Evolutionary conservation across 92 coral and sea anemone genomes (phyloP).

Genomic region (Desmophyllum pertusum): DNA sequence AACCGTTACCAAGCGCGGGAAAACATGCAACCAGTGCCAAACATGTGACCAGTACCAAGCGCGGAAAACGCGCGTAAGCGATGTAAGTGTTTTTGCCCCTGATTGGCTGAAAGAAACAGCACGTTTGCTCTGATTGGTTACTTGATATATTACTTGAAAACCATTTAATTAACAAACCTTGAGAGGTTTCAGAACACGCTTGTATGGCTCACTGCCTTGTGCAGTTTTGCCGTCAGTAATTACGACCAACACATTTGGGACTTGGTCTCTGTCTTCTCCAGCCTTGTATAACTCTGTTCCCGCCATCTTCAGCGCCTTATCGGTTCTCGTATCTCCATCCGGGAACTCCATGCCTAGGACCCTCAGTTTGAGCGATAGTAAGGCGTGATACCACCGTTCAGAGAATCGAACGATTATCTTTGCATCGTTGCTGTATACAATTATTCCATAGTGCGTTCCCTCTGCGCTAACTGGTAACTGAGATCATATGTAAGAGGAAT

Average conservation of each 20-base stretch:
- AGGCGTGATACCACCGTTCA: constrained; percentile 3
- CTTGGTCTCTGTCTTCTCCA: constrained; percentile 33
- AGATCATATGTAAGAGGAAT: constrained; percentile 30
- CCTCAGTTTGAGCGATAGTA: constrained; percentile 20
- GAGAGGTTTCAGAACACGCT: constrained; percentile 40
- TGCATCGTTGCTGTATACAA: constrained; percentile 42
- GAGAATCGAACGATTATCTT: constrained; percentile 12
- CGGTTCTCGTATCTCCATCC: constrained; percentile 51
- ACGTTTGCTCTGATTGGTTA: too few species aligned
- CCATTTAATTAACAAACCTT: constrained; percentile 49
- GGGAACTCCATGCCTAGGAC: constrained; percentile 43
- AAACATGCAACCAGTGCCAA: neutral
- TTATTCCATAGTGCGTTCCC: constrained; percentile 44
- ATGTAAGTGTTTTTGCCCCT: too few species aligned
- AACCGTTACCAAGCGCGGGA: neutral
- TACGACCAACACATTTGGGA: constrained; percentile 52
- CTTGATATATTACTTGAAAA: too few species aligned
- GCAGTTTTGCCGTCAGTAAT: constrained; percentile 41
- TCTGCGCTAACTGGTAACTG: constrained; percentile 9
- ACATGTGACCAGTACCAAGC: too few species aligned
- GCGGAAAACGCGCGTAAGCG: too few species aligned
- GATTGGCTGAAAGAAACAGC: too few species aligned
- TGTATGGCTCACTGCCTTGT: constrained; percentile 26
- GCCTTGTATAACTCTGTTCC: constrained; percentile 25
- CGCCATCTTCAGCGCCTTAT: constrained; percentile 52